Percentiles rank a stretch among this genome's conserved stretches.
These are phyloP conservation scores for Osmerus mordax DNA, from an alignment of 2,113 vertebrate genomes.

Conservation along the genomic window DNA sequence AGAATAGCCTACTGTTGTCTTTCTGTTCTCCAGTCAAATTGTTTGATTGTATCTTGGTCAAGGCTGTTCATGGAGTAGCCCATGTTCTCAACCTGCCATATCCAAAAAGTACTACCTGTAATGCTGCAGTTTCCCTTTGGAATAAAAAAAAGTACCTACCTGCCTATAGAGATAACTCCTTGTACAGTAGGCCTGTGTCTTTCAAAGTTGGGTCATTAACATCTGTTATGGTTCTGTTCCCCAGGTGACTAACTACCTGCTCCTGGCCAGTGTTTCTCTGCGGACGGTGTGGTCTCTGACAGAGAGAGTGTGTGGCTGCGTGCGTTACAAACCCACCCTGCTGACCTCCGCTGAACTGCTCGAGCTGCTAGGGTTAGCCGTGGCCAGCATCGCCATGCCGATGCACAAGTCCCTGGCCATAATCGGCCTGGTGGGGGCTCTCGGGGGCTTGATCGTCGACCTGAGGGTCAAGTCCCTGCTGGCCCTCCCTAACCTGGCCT, in stretches of 20 bases:
- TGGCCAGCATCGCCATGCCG: constrained; percentile 90
- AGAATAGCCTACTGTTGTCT: no score
- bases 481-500: constrained; percentile 84
- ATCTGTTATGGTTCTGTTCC: no score
- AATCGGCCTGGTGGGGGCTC: constrained; percentile 80
- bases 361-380: constrained; percentile 90
- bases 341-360: constrained; percentile 85
- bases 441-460: constrained; percentile 88
- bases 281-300: constrained; percentile 82
- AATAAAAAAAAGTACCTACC: no score
- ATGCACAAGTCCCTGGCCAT: constrained; percentile 83
- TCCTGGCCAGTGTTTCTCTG: constrained; percentile 82
- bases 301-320: constrained; percentile 83
- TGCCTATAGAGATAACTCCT: no score
- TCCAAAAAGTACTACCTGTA: no score
- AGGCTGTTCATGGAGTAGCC: no score
- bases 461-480: constrained; percentile 95
- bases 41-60: no score
- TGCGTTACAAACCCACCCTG: constrained; percentile 79
- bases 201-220: no score
- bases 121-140: no score
- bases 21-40: no score
- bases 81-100: no score
- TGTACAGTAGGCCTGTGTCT: no score
- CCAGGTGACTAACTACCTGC: constrained; percentile 82